phyloP scores from a whole-genome alignment of 2,888 invertebrate genomes.

The Lumbricus terrestris region DNA sequence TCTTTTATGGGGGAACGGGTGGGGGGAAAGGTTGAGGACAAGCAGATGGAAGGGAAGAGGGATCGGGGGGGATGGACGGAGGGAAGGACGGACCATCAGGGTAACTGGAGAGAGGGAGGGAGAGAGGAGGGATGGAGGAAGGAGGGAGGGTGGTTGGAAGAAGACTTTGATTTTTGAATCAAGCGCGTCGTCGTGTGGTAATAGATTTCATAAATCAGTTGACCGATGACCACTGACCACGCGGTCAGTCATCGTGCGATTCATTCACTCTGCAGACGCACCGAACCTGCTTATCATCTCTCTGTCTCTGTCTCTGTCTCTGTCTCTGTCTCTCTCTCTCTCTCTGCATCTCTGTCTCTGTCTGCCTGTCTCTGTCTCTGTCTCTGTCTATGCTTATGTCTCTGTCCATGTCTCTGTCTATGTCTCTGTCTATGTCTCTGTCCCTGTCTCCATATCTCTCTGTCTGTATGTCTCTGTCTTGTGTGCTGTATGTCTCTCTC shows the following conservation, averaged over 20 bases:
- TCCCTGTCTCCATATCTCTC: no score
- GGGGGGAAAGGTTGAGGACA: not conserved
- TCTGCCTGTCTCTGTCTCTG: not conserved
- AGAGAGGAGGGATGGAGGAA: no score
- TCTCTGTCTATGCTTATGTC: no score
- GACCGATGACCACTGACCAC: no score
- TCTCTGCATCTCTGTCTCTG: not conserved
- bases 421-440: no score
- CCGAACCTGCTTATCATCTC: not conserved
- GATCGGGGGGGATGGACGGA: not conserved
- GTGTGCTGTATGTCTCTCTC: no score
- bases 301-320: not conserved
- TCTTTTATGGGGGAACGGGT: not conserved
- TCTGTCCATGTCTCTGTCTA: no score
- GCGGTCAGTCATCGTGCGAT: not conserved
- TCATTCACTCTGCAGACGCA: not conserved
- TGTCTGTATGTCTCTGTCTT: no score
- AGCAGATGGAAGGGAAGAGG: no score
- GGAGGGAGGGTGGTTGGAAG: no score
- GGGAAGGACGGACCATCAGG: not conserved
- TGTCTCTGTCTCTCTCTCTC: not conserved
- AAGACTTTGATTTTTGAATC: conserved; percentile 7
- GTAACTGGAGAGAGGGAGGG: no score
- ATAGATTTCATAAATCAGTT: conserved; percentile 3
- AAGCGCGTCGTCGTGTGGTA: not conserved